Evolutionary conservation across 2,888 invertebrate genomes (phyloP).

Genomic region (Rapana venosa): DNA sequence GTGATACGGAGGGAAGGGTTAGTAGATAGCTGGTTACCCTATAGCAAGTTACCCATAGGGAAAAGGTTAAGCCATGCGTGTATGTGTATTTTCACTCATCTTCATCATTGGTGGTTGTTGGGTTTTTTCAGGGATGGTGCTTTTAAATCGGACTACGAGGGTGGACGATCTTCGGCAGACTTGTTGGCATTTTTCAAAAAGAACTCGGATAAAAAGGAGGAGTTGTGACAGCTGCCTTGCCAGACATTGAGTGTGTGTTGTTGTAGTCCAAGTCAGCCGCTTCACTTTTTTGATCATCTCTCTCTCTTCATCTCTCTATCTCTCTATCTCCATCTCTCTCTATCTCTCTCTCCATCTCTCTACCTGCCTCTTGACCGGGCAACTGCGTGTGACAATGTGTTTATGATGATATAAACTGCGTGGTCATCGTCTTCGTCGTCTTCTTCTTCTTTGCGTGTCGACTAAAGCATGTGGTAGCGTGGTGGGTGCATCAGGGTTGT

Average conservation of each 20-base stretch:
- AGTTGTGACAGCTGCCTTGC: constrained; percentile 23
- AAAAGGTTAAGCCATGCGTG: neutral
- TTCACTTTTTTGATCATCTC: neutral
- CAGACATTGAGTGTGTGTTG: neutral
- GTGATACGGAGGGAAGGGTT: no score
- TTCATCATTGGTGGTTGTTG: neutral
- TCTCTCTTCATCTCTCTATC: no score
- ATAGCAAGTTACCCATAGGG: neutral
- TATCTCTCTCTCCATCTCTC: no score
- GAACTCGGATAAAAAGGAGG: constrained; percentile 20
- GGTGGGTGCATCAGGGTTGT: no score
- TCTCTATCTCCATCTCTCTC: no score
- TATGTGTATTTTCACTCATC: neutral
- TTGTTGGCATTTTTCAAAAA: constrained; percentile 88
- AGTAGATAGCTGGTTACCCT: neutral
- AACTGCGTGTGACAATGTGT: no score
- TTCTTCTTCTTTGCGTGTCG: no score
- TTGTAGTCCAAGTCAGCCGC: neutral
- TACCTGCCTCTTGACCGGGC: no score
- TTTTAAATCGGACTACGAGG: constrained; percentile 87
- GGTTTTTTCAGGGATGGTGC: constrained; percentile 83
- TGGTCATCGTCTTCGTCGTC: no score
- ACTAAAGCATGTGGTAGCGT: no score
- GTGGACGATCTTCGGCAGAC: constrained; percentile 86
- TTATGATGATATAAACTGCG: no score